Percentiles rank a stretch among this genome's conserved stretches.
Conservation (phyloP, 2,113 vertebrate genomes). For the Fregata magnificens region DNA sequence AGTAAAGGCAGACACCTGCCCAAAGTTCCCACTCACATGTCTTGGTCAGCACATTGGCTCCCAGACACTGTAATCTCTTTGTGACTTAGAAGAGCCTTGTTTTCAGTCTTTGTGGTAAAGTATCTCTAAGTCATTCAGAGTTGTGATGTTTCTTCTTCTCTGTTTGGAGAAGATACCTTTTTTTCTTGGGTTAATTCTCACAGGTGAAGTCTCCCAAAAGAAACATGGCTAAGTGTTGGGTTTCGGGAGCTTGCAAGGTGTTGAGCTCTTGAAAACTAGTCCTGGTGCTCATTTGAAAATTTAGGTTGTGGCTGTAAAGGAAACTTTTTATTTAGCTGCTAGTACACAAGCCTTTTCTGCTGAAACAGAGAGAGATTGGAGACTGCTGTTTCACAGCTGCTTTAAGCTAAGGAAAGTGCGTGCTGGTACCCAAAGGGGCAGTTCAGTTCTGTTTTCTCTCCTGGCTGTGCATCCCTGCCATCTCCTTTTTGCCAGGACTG, state of each 20-base stretch:
- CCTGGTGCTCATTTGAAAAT: background rate
- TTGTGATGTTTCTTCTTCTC: background rate
- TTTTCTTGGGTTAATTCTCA: background rate
- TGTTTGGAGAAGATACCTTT: background rate
- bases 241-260: background rate
- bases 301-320: background rate
- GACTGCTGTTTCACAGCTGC: background rate
- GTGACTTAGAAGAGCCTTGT: background rate
- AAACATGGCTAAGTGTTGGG: background rate
- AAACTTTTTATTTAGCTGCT: background rate
- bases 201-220: background rate
- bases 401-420: background rate
- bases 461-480: background rate
- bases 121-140: background rate
- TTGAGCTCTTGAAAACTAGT: background rate
- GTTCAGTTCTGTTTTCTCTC: background rate
- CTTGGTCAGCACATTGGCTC: background rate
- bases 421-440: background rate
- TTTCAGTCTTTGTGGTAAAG: background rate
- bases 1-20: background rate
- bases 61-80: background rate
- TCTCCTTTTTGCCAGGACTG: background rate
- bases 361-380: background rate
- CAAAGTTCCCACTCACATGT: background rate
- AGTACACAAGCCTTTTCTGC: background rate